Conservation (phyloP, 1,140 invertebrate species). For the Zophobas morio region DNA sequence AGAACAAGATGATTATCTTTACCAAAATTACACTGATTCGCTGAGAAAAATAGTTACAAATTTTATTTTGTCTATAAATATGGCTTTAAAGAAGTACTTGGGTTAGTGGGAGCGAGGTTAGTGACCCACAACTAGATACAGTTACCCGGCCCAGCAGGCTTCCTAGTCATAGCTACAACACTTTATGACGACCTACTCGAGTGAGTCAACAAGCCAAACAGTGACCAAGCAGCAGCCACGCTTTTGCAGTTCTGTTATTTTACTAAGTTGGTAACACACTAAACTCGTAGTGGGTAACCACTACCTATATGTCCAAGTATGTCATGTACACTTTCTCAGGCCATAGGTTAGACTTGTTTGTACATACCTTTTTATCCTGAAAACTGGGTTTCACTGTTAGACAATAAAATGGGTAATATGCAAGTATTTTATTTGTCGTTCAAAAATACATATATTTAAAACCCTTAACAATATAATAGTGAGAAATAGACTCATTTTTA, state of each 20-base stretch:
- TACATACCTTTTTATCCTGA: too few species aligned
- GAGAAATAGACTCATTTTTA: too few species aligned
- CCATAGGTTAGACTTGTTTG: too few species aligned
- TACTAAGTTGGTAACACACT: conserved; percentile 39
- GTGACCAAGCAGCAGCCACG: conserved; percentile 4
- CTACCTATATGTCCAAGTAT: background rate
- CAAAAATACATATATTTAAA: background rate
- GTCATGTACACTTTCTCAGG: conserved; percentile 6
- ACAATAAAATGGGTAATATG: background rate
- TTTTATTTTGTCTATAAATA: background rate
- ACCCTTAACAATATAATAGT: background rate
- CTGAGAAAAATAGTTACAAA: too few species aligned
- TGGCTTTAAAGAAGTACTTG: background rate
- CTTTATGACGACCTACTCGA: conserved; percentile 5
- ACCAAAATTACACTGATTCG: too few species aligned
- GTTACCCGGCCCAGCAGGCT: conserved; percentile 31
- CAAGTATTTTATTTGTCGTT: background rate
- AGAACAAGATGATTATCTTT: too few species aligned
- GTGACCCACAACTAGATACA: conserved; percentile 44
- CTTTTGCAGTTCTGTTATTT: conserved; percentile 16
- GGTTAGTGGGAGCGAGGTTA: conserved; percentile 33
- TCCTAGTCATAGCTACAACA: conserved; percentile 8
- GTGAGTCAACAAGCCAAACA: conserved; percentile 16
- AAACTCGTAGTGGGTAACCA: conserved; percentile 17
- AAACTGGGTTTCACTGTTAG: too few species aligned